Evolutionary conservation across 2,888 invertebrate genomes (phyloP).

Genomic region (Amorpha juglandis): DNA sequence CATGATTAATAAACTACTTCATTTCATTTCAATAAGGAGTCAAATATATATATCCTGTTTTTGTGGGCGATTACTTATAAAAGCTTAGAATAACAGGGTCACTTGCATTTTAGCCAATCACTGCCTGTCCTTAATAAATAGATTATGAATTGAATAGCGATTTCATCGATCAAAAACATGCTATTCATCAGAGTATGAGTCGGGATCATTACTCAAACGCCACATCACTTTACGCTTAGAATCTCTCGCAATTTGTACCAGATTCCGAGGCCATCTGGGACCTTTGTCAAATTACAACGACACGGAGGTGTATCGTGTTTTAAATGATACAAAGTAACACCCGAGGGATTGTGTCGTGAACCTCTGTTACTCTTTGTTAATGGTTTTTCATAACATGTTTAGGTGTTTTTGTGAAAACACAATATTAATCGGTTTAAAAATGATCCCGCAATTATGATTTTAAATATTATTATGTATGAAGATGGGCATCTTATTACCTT

Average conservation of each 20-base stretch:
- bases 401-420: no score
- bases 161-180: background rate
- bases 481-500: no score
- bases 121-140: no score
- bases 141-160: background rate
- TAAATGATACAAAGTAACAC: conserved; percentile 34
- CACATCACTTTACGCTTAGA: conserved; percentile 18
- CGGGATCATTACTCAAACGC: conserved; percentile 33
- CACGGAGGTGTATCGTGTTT: conserved; percentile 38
- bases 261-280: conserved; percentile 33
- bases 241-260: conserved; percentile 2
- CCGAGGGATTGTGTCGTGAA: background rate
- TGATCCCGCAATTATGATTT: no score
- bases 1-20: no score
- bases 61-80: no score
- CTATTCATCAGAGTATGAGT: conserved; percentile 4
- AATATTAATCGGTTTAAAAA: no score
- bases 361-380: background rate
- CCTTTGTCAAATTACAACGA: conserved; percentile 31
- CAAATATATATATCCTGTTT: no score
- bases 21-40: no score
- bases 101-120: no score
- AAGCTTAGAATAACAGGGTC: no score
- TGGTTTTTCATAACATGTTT: background rate
- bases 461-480: no score